phyloP scores from a whole-genome alignment of 2,888 invertebrate genomes.

The Lithophane socia region DNA sequence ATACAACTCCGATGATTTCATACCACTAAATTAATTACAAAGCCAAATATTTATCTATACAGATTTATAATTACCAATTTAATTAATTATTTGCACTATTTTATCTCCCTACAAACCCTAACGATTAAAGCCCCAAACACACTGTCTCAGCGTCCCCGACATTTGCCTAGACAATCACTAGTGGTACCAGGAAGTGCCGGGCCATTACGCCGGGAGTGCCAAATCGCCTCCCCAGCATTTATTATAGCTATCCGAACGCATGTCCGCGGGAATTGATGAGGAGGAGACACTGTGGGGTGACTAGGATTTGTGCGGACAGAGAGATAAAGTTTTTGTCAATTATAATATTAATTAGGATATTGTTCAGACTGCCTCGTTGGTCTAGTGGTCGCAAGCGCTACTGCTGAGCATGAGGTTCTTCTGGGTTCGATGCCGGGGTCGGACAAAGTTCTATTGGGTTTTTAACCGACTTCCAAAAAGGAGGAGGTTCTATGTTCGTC shows the following conservation, averaged over 20 bases:
- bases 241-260: conserved; percentile 75
- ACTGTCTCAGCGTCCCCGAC: conserved; percentile 25
- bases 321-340: neutral
- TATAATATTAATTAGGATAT: neutral
- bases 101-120: neutral
- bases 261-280: conserved; percentile 82
- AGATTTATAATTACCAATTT: neutral
- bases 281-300: conserved; percentile 77
- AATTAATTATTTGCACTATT: neutral
- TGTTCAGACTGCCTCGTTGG: too few relatives aligned
- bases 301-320: conserved; percentile 59
- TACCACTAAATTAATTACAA: neutral
- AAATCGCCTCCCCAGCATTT: conserved; percentile 79
- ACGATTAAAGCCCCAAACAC: conserved; percentile 24
- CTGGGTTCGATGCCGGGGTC: too few relatives aligned
- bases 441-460: too few relatives aligned
- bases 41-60: too few relatives aligned
- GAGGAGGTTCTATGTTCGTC: too few relatives aligned
- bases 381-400: too few relatives aligned
- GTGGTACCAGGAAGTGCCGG: conserved; percentile 76
- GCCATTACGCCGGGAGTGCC: conserved; percentile 81
- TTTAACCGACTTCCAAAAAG: too few relatives aligned
- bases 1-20: neutral
- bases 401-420: too few relatives aligned
- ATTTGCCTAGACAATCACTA: conserved; percentile 43